phyloP scores from a whole-genome alignment of 2,888 invertebrate genomes.

The Acanthococcus lagerstroemiae region DNA sequence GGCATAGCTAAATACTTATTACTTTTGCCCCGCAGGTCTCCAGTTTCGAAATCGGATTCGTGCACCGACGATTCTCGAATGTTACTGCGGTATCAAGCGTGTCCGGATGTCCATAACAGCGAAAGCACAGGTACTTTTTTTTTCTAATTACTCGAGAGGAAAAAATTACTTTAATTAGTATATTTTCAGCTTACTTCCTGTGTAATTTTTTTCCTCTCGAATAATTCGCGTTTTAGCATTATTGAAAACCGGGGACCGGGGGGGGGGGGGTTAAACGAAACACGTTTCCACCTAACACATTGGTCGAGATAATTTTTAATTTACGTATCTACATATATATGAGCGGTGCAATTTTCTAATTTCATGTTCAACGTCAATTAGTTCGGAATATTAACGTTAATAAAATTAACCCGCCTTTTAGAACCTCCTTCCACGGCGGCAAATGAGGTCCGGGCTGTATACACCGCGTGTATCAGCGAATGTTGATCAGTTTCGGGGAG shows the following conservation, averaged over 20 bases:
- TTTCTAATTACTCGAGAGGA: too few species aligned
- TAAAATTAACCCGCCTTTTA: not conserved
- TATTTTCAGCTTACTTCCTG: not conserved
- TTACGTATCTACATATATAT: not conserved
- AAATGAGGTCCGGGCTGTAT: too few species aligned
- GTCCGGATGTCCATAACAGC: conserved; percentile 64
- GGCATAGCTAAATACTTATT: too few species aligned
- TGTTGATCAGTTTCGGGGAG: too few species aligned
- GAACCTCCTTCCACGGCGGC: too few species aligned
- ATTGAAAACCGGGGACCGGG: too few species aligned
- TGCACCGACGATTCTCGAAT: conserved; percentile 74
- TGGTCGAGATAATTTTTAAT: not conserved
- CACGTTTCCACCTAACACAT: too few species aligned
- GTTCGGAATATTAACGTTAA: not conserved
- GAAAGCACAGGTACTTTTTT: conserved; percentile 58
- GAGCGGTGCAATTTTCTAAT: not conserved
- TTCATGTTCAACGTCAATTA: not conserved
- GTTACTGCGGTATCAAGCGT: conserved; percentile 71
- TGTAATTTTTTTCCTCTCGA: not conserved
- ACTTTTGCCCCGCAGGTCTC: conserved; percentile 46
- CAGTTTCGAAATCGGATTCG: conserved; percentile 66
- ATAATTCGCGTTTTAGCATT: too few species aligned
- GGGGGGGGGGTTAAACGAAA: too few species aligned
- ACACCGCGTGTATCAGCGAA: too few species aligned
- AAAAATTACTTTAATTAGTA: too few species aligned